phyloP scores from a whole-genome alignment of 2,797 vertebrate species.

The Hephaestus fuliginosus region DNA sequence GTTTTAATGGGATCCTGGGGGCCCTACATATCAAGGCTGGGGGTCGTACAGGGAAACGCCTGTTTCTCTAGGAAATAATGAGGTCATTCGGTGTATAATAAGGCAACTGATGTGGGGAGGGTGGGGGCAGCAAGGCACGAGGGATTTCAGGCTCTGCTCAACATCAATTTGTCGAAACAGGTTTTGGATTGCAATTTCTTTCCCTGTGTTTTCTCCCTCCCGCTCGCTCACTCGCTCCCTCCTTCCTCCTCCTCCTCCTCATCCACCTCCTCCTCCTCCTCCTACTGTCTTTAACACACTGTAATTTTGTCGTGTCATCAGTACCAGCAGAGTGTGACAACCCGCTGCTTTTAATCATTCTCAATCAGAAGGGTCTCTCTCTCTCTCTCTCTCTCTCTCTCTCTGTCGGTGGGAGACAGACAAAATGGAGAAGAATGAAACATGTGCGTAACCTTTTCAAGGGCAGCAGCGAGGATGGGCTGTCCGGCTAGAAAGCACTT shows the following conservation, averaged over 20 bases:
- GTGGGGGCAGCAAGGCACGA: constrained; percentile 17
- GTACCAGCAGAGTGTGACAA: constrained; percentile 74
- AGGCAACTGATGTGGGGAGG: constrained; percentile 64
- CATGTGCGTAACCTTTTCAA: constrained; percentile 83
- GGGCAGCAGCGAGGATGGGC: constrained; percentile 75
- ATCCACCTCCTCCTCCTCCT: constrained; percentile 12
- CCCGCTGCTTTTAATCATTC: constrained; percentile 84
- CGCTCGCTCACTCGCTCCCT: neutral
- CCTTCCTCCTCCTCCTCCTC: neutral
- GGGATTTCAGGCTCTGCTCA: constrained; percentile 68
- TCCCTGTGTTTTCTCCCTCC: constrained; percentile 36
- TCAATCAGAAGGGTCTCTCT: constrained; percentile 78
- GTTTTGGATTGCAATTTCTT: constrained; percentile 60
- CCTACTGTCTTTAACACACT: constrained; percentile 69
- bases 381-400: constrained; percentile 26
- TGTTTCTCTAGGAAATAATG: constrained; percentile 80
- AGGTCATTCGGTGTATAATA: constrained; percentile 80
- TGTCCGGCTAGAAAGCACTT: constrained; percentile 82
- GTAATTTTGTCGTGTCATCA: constrained; percentile 81
- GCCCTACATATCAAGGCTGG: constrained; percentile 69
- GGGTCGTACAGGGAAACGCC: constrained; percentile 66
- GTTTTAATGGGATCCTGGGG: constrained; percentile 79
- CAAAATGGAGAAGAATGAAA: constrained; percentile 83
- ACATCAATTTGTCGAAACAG: constrained; percentile 70
- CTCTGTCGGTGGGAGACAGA: constrained; percentile 59